These are phyloP conservation scores for Peromyscus aztecus DNA, from an alignment of 2,797 vertebrate genomes.

Conservation along the genomic window DNA sequence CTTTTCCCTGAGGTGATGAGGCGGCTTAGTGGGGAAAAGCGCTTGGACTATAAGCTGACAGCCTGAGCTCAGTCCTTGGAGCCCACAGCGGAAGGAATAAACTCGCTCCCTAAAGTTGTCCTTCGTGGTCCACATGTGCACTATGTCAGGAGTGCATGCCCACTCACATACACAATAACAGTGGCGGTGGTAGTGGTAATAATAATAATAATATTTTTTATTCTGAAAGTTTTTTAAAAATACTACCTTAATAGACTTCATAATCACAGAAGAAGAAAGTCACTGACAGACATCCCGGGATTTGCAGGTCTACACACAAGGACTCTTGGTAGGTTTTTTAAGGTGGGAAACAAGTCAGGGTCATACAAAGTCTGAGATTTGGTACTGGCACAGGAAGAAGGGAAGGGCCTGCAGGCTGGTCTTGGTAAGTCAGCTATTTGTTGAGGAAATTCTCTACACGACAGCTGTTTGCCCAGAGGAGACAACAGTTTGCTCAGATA, in stretches of 20 bases:
- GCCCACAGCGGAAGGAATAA: neutral
- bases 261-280: neutral
- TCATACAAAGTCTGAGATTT: neutral
- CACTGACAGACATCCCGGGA: neutral
- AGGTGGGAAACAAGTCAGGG: neutral
- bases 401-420: neutral
- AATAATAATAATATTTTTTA: neutral
- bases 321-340: neutral
- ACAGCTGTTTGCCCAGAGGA: neutral
- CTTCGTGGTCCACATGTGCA: neutral
- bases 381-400: neutral
- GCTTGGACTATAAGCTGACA: neutral
- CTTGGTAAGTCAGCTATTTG: neutral
- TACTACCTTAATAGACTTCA: neutral
- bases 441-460: neutral
- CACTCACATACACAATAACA: neutral
- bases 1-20: neutral
- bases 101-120: neutral
- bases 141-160: neutral
- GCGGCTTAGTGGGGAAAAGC: too few species aligned
- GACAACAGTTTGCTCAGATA: conserved; percentile 11
- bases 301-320: neutral
- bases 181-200: neutral
- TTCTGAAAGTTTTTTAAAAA: neutral
- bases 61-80: neutral